Percentiles rank a stretch among this genome's conserved stretches.
These are phyloP conservation scores for Hyles lineata DNA, from an alignment of 2,888 invertebrate species.

Conservation along the genomic window DNA sequence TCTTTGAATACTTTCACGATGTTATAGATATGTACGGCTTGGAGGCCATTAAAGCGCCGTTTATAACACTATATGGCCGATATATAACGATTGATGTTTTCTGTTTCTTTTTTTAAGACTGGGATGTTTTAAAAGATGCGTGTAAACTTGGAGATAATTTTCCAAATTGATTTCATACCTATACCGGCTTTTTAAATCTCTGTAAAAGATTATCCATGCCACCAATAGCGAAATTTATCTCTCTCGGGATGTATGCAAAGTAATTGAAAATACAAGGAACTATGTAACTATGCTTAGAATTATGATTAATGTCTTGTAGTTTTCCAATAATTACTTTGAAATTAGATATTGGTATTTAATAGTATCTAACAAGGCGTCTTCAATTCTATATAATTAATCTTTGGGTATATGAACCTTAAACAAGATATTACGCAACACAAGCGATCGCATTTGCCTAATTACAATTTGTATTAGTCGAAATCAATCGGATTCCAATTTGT, in stretches of 20 bases:
- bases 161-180: too few species aligned
- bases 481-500: not conserved
- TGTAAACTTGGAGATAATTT: not conserved
- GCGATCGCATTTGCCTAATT: not conserved
- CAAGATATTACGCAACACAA: not conserved
- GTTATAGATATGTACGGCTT: slow-evolving; percentile 5
- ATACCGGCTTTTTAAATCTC: too few species aligned
- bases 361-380: too few species aligned
- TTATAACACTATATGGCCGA: slow-evolving; percentile 4
- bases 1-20: slow-evolving; percentile 17
- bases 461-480: not conserved
- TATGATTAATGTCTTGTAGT: too few species aligned
- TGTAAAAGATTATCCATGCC: too few species aligned
- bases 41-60: slow-evolving; percentile 10
- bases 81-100: not conserved
- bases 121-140: not conserved
- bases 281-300: too few species aligned
- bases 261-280: too few species aligned
- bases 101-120: not conserved
- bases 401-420: not conserved
- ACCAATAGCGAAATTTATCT: too few species aligned
- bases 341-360: too few species aligned
- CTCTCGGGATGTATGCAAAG: too few species aligned
- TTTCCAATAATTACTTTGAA: too few species aligned
- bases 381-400: too few species aligned